Evolutionary conservation across 35 echinoderm and acorn worm genomes (phyloP), one percentile per base, ranked within the genome.

Genomic region (Eucidaris tribuloides): DNA sequence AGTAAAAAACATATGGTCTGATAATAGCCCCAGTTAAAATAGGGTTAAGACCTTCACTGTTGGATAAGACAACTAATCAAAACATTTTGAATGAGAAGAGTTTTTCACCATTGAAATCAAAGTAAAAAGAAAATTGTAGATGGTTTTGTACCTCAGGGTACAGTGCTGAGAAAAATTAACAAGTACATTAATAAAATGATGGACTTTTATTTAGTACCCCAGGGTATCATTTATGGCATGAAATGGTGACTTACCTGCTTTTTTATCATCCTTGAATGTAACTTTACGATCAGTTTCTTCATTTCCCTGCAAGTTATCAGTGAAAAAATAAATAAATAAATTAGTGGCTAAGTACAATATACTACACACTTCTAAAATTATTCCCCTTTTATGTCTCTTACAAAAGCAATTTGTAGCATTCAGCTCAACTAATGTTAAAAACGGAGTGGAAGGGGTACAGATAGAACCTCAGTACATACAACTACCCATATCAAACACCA

Each of bases 201-300:
- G n/a, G n/a, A n/a, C n/a, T n/a, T n/a, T n/a, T n/a, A n/a, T n/a
- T n/a, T n/a, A n/a, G n/a, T n/a, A n/a, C n/a, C n/a, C n/a, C n/a
- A n/a, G n/a, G n/a, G n/a, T n/a, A n/a, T n/a, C n/a, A n/a, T n/a
- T n/a, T n/a, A n/a, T n/a, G 19, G 62, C 27, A 25, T 9, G 31
- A 23, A 29, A 13, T 13, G 11, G 7, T 66, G 7, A 48, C 49
- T 46, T 74, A 85, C 82, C 82, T 85, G 48, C 59, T 78, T 91
- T 91, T 46, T 88, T 80, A 29, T 86, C 87, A 49, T 94, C 92
- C 19, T 79, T 65, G 52, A 94, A 89, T n/a, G 86, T 94, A 18
- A 93, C 91, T 84, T 93, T 93, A 33, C 68, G 38, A 40, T 74
- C 68, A 31, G 27, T 22, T 36, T 74, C 68, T 36, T 74, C 28